Conservation (phyloP, 2,113 vertebrate genomes). For the Colius striatus region DNA sequence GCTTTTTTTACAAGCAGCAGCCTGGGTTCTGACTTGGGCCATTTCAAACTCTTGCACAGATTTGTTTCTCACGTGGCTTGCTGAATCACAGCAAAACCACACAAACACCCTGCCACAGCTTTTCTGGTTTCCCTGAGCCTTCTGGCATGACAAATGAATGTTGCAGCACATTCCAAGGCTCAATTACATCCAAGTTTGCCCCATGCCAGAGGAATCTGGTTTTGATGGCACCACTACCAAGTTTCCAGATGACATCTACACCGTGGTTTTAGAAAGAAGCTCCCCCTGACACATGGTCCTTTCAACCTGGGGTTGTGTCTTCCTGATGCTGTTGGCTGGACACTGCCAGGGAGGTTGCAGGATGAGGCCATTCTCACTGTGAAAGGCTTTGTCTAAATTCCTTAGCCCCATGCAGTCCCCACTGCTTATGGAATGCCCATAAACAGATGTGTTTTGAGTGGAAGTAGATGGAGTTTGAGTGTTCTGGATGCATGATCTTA, state of each 20-base stretch:
- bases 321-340: neutral
- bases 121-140: neutral
- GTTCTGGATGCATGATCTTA: rapidly evolving
- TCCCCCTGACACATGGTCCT: neutral
- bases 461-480: neutral
- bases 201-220: neutral
- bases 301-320: neutral
- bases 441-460: too few relatives aligned
- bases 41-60: neutral
- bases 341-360: neutral
- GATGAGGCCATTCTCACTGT: neutral
- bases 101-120: neutral
- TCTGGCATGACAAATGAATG: neutral
- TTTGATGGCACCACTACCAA: neutral
- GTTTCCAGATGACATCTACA: neutral
- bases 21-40: neutral
- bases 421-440: neutral
- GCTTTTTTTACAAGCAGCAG: neutral
- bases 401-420: too few relatives aligned
- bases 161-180: constrained; percentile 13
- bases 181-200: neutral
- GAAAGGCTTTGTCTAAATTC: neutral
- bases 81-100: neutral
- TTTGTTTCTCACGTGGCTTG: neutral
- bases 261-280: neutral